Evolutionary conservation across 2,113 vertebrate species (phyloP).

Genomic region (Narcine bancroftii): DNA sequence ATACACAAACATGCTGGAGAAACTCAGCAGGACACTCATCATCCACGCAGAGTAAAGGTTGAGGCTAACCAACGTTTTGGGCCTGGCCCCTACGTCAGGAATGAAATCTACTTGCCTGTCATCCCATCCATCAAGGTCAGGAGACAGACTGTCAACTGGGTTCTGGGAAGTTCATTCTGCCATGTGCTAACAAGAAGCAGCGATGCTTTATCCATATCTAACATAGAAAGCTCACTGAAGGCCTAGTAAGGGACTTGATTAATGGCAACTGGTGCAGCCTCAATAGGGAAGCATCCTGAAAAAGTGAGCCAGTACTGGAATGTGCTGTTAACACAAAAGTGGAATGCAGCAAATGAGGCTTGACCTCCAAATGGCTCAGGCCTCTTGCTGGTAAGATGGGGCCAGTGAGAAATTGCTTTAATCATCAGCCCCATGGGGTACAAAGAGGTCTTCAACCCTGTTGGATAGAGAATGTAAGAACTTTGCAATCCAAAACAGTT

Average conservation of each 20-base stretch:
- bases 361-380: background rate
- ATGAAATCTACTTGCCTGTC: background rate
- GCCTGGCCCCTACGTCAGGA: too few species aligned
- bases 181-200: background rate
- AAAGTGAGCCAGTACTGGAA: background rate
- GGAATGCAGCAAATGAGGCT: background rate
- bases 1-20: too few species aligned
- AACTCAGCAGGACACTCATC: too few species aligned
- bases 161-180: background rate
- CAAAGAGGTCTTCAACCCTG: background rate
- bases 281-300: background rate
- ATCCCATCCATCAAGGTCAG: background rate
- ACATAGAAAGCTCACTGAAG: background rate
- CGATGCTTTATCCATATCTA: background rate
- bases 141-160: background rate
- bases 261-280: background rate
- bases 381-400: background rate
- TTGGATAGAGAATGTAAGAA: background rate
- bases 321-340: background rate
- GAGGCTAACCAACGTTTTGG: background rate
- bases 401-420: background rate
- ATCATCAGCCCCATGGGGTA: background rate
- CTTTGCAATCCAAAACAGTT: background rate
- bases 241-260: background rate
- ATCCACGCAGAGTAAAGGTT: too few species aligned